phyloP scores from a whole-genome alignment of 2,113 vertebrate species.

The Tyto alba region DNA sequence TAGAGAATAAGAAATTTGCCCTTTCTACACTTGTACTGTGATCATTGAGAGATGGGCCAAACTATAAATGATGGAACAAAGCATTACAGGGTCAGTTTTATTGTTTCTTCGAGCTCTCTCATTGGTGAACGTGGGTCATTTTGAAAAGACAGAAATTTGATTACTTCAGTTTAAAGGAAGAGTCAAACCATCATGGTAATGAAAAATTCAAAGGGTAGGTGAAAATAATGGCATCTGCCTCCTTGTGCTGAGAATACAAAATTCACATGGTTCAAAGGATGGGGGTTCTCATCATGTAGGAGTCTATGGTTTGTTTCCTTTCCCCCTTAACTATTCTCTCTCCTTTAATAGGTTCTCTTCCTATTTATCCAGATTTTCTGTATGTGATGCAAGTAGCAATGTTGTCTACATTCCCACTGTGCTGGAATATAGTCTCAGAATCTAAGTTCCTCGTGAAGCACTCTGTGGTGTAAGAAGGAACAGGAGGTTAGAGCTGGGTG shows the following conservation, averaged over 20 bases:
- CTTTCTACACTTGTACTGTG: not conserved
- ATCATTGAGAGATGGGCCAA: not conserved
- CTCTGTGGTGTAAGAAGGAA: not conserved
- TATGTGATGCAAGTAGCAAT: not conserved
- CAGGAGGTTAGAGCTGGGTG: not conserved
- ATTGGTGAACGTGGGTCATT: not conserved
- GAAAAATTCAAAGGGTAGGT: not conserved
- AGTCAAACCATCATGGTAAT: not conserved
- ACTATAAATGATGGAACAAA: not conserved
- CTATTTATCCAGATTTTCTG: not conserved
- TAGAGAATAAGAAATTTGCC: not conserved
- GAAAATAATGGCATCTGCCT: not conserved
- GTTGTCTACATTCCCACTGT: not conserved
- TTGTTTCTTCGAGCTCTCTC: not conserved
- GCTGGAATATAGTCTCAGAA: not conserved
- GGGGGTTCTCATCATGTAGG: not conserved
- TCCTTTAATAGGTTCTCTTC: not conserved
- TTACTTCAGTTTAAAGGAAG: not conserved
- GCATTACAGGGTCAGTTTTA: not conserved
- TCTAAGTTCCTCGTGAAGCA: not conserved
- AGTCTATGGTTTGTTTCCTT: not conserved
- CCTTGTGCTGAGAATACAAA: not conserved
- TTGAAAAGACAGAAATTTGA: not conserved
- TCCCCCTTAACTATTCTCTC: not conserved
- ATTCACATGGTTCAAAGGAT: rapidly evolving